Evolutionary conservation across 2,797 vertebrate genomes (phyloP).

Genomic region (Monodelphis domestica): DNA sequence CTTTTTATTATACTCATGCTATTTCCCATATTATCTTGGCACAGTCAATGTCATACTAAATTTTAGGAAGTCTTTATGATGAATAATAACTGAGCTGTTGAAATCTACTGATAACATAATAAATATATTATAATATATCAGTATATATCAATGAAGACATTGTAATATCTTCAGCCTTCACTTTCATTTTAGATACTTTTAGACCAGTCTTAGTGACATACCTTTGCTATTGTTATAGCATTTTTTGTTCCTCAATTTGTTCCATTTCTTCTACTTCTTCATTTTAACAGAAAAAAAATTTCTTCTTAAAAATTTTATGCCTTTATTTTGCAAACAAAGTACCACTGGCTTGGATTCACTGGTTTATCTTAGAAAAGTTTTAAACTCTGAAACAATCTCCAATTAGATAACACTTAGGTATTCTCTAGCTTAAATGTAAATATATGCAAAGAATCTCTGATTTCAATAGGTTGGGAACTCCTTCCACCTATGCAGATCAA

Average conservation of each 20-base stretch:
- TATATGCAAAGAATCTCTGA: neutral
- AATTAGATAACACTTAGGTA: neutral
- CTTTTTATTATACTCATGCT: neutral
- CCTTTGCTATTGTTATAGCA: neutral
- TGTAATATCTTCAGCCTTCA: neutral
- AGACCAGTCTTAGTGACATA: neutral
- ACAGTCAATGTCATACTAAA: constrained; percentile 22
- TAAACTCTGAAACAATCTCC: neutral
- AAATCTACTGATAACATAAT: constrained; percentile 14
- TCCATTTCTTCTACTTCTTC: neutral
- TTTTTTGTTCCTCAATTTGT: neutral
- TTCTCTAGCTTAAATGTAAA: neutral
- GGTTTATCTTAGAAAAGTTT: neutral
- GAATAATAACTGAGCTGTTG: neutral
- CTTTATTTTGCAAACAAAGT: neutral
- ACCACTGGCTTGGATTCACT: neutral
- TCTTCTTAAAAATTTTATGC: constrained; percentile 1
- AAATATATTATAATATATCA: neutral
- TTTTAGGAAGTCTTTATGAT: constrained; percentile 6
- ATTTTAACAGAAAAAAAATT: constrained; percentile 11
- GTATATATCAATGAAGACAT: neutral
- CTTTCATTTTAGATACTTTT: constrained; percentile 1
- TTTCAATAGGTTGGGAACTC: neutral
- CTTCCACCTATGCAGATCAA: neutral
- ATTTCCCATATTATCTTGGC: neutral